Evolutionary conservation across 2,113 vertebrate genomes (phyloP).

Genomic region (Bungarus multicinctus): DNA sequence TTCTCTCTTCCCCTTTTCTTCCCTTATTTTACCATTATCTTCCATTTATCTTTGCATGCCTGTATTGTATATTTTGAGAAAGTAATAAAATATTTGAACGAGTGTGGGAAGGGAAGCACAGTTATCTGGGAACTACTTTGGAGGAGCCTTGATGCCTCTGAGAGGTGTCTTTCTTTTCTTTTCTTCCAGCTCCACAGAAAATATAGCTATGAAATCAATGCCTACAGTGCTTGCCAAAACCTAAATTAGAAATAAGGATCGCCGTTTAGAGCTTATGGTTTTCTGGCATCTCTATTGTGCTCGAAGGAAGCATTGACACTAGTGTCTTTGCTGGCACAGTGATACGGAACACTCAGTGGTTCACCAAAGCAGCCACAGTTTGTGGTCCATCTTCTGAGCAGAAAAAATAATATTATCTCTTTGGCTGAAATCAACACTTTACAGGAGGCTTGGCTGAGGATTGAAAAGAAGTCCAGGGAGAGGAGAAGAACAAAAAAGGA

Average conservation of each 20-base stretch:
- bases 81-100: background rate
- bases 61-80: background rate
- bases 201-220: conserved; percentile 52
- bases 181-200: conserved; percentile 23
- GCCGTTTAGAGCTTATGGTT: conserved; percentile 46
- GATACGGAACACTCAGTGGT: background rate
- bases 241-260: conserved; percentile 58
- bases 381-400: background rate
- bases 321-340: background rate
- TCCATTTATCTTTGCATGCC: background rate
- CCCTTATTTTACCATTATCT: background rate
- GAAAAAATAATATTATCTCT: background rate
- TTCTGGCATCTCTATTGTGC: conserved; percentile 29
- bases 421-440: background rate
- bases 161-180: conserved; percentile 26
- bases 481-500: background rate
- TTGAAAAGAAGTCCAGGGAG: background rate
- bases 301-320: background rate
- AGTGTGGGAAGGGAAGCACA: conserved; percentile 17
- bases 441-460: background rate
- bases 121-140: conserved; percentile 47
- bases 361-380: background rate
- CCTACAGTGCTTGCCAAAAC: conserved; percentile 48
- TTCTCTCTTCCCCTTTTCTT: background rate
- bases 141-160: conserved; percentile 42